phyloP scores from a whole-genome alignment of 2,113 vertebrate genomes.

The Dasyornis broadbenti region DNA sequence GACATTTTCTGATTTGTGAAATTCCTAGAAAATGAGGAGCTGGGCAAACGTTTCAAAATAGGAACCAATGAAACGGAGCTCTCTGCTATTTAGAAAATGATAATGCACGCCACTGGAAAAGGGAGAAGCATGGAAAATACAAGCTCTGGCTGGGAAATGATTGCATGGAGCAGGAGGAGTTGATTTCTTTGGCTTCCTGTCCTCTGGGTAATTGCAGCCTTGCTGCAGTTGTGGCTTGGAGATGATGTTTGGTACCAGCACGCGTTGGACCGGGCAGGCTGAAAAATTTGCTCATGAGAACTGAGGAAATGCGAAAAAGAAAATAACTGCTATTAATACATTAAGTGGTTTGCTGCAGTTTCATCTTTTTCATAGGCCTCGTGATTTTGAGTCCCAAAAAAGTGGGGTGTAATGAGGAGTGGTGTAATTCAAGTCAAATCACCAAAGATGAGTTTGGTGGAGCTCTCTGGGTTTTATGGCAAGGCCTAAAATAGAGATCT shows the following conservation, averaged over 20 bases:
- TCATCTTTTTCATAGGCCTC: not conserved
- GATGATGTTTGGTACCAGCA: not conserved
- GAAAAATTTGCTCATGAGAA: not conserved
- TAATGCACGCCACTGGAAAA: conserved; percentile 6
- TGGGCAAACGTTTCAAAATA: not conserved
- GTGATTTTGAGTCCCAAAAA: not conserved
- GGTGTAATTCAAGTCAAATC: not conserved
- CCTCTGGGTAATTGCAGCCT: conserved; percentile 39
- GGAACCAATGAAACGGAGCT: not conserved
- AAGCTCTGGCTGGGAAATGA: not conserved
- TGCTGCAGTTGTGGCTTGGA: conserved; percentile 26
- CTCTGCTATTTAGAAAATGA: not conserved
- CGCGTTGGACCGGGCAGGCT: not conserved
- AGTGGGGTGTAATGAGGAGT: not conserved
- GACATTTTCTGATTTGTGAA: not conserved
- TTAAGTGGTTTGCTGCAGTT: not conserved
- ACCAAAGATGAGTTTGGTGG: not conserved
- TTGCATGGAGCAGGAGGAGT: not conserved
- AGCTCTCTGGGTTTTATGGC: not conserved
- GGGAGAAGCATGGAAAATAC: conserved; percentile 43
- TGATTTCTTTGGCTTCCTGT: conserved; percentile 33
- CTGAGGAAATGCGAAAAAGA: not conserved
- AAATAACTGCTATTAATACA: not conserved
- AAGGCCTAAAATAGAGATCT: not conserved
- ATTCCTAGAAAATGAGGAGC: conserved; percentile 47